Evolutionary conservation across 1,140 invertebrate species (phyloP), one percentile per base, ranked within the genome.

Genomic region (Apocrypta bakeri): DNA sequence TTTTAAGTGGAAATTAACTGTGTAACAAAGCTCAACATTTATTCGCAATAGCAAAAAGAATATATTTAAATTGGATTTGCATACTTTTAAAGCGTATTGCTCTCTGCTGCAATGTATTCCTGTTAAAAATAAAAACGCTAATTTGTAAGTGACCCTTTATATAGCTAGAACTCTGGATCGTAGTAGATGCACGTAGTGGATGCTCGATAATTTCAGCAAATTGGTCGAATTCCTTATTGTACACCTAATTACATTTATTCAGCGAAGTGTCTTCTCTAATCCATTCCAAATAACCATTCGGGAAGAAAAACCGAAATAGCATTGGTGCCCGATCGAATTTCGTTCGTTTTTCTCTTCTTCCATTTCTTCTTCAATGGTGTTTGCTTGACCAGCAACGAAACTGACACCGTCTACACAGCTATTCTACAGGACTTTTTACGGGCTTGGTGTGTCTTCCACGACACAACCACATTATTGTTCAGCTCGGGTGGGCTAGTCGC

Each of bases 351-450:
- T 27, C 14, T 80, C 61, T 71, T 27, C 63, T 40, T 27, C 83
- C 82, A 81, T 87, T 86, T 85, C 66, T 85, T 82, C 83, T 66
- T 85, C 77, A 81, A 69, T 83, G 76, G 86, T 42, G 83, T 27
- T 40, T 27, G 31, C 27, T 82, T 68, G 81, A 61, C 56, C 74
- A 24, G 29, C 48, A 61, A 11, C 48, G 25, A 75, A 75, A 75
- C 42, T 61, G 73, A 75, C 73, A 61, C 73, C 42, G 4, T 66
- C 64, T 9, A 24, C 25, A 12, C 12, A 37, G 27, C 31, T 14
- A 21, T 71, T 71, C 31, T 31, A 27, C 25, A 21, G 64, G 17
- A 71, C 29, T 71, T 71, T 37, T 27, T 29, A 25, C 27, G 4
- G 12, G 27, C 7, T 56, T 17, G 14, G n/a, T 56, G 21, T 56